A percentile compares a stretch with the other conserved stretches of the same genome.
Evolutionary conservation across 2,888 invertebrate genomes (phyloP).

Genomic region (Ametastegia equiseti): DNA sequence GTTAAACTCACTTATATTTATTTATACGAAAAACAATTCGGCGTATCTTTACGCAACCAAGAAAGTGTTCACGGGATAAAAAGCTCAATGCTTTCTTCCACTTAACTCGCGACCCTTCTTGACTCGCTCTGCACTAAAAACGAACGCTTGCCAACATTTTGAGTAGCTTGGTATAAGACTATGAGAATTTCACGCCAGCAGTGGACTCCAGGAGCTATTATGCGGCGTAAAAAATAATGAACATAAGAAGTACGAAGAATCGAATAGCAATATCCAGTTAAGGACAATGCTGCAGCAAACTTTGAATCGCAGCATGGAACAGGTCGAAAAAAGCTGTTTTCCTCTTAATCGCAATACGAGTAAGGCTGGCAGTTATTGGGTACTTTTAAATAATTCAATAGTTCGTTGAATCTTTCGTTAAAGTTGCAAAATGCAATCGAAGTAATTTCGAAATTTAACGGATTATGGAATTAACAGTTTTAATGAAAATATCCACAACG

Average conservation of each 20-base stretch:
- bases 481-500: too few species aligned
- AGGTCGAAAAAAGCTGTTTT: neutral
- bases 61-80: neutral
- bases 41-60: neutral
- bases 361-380: too few species aligned
- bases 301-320: neutral
- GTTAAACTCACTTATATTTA: too few species aligned
- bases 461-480: neutral
- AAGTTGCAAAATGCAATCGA: too few species aligned
- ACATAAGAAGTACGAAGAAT: neutral
- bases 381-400: too few species aligned
- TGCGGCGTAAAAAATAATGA: neutral
- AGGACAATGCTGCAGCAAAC: neutral
- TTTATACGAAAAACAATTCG: too few species aligned
- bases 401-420: too few species aligned
- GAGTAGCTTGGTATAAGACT: neutral
- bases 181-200: neutral
- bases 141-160: conserved; percentile 27
- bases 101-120: conserved; percentile 11
- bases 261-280: neutral
- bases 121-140: conserved; percentile 12
- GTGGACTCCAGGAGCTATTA: neutral
- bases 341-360: too few species aligned
- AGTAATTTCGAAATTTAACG: too few species aligned
- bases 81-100: conserved; percentile 5